phyloP scores from a whole-genome alignment of 2,888 invertebrate genomes.

The Dastarcus helophoroides region DNA sequence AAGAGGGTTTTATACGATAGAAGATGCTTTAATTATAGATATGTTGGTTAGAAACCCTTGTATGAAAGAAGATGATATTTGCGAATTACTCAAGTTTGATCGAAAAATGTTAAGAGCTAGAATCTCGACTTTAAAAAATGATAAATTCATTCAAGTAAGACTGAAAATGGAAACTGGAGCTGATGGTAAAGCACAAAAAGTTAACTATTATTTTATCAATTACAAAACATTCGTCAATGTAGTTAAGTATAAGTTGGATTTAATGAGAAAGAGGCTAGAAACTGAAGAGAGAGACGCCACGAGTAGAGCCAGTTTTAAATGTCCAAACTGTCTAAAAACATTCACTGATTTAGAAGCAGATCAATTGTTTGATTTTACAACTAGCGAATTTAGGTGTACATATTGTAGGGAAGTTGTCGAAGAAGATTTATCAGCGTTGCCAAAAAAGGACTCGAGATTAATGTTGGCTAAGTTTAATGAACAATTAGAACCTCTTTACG shows the following conservation, averaged over 20 bases:
- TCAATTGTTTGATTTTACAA: slow-evolving; percentile 74
- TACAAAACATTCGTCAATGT: slow-evolving; percentile 96
- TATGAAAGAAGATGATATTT: slow-evolving; percentile 84
- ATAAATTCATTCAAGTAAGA: slow-evolving; percentile 87
- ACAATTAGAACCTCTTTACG: slow-evolving; percentile 85
- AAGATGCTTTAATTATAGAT: slow-evolving; percentile 89
- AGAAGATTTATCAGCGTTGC: slow-evolving; percentile 87
- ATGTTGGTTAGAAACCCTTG: slow-evolving; percentile 93
- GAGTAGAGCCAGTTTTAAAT: slow-evolving; percentile 90
- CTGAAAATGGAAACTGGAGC: slow-evolving; percentile 90
- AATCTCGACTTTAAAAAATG: slow-evolving; percentile 75
- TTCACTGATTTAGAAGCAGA: slow-evolving; percentile 94
- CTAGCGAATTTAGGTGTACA: slow-evolving; percentile 80
- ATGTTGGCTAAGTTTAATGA: slow-evolving; percentile 88
- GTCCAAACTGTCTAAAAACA: slow-evolving; percentile 80
- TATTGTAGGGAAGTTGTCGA: slow-evolving; percentile 83
- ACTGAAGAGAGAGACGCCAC: slow-evolving; percentile 92
- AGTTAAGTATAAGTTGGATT: slow-evolving; percentile 92
- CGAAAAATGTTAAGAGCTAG: slow-evolving; percentile 83
- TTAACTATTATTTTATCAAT: slow-evolving; percentile 95
- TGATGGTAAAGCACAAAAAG: slow-evolving; percentile 90
- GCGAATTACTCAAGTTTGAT: slow-evolving; percentile 86
- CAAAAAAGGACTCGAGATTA: slow-evolving; percentile 85
- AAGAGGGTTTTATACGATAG: slow-evolving; percentile 85
- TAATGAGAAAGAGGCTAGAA: slow-evolving; percentile 92